phyloP scores from a whole-genome alignment of 2,888 invertebrate genomes.

The Heliconius charithonia region DNA sequence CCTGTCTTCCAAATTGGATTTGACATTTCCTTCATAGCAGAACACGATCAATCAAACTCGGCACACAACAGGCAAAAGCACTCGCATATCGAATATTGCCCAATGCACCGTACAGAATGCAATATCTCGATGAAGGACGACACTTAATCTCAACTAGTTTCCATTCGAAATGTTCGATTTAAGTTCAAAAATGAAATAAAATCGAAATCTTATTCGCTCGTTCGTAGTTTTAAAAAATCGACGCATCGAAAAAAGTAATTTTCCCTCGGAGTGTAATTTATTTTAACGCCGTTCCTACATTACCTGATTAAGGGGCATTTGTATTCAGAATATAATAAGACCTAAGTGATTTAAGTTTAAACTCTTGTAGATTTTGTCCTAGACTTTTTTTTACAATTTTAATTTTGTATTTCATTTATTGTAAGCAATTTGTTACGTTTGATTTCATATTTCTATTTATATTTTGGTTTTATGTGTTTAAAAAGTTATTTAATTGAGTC shows the following conservation, averaged over 20 bases:
- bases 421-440: not conserved
- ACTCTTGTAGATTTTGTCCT: constrained; percentile 25
- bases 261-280: constrained; percentile 36
- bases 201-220: not conserved
- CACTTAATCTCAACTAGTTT: constrained; percentile 21
- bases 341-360: constrained; percentile 39
- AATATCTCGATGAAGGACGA: constrained; percentile 20
- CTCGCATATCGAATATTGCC: constrained; percentile 22
- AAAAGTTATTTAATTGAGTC: too few species aligned
- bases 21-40: constrained; percentile 25
- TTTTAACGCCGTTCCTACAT: constrained; percentile 33
- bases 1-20: constrained; percentile 29
- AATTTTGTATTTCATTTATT: not conserved
- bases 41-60: constrained; percentile 12
- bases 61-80: constrained; percentile 9
- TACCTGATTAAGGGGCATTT: constrained; percentile 42
- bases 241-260: constrained; percentile 30
- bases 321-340: constrained; percentile 41
- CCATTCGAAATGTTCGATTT: constrained; percentile 26
- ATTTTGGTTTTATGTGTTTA: not conserved
- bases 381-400: not conserved
- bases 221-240: constrained; percentile 24
- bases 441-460: not conserved
- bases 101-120: constrained; percentile 24
- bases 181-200: constrained; percentile 8